phyloP scores from a whole-genome alignment of 37 sponge, comb jelly and placozoan genomes.

The Spongilla lacustris region DNA sequence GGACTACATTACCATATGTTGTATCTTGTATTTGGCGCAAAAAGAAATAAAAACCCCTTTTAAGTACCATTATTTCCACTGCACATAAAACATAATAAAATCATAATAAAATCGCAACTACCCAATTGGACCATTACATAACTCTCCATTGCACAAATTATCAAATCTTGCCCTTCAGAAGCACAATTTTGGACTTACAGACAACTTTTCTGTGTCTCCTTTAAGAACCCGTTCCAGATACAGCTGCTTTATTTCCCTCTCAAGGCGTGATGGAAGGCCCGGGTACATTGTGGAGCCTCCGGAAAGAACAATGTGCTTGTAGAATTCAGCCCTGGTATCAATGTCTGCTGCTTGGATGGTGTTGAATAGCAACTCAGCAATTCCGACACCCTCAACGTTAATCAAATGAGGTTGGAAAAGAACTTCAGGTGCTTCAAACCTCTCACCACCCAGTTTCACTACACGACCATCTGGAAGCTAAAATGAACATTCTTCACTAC shows the following conservation, averaged over 20 bases:
- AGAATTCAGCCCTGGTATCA: slow-evolving; percentile 95
- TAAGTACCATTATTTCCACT: no score
- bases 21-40: no score
- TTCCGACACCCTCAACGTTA: slow-evolving; percentile 93
- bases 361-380: slow-evolving; percentile 97
- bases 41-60: no score
- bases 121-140: no score
- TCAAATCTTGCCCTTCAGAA: no score
- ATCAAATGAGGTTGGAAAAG: slow-evolving; percentile 99
- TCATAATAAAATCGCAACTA: no score
- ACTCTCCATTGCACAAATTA: no score
- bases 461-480: slow-evolving; percentile 97
- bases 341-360: slow-evolving; percentile 99
- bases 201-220: slow-evolving; percentile 88
- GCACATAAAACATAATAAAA: no score
- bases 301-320: slow-evolving; percentile 99
- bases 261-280: slow-evolving; percentile 96
- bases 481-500: background rate
- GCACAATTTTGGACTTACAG: slow-evolving; percentile 88
- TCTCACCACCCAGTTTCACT: slow-evolving; percentile 97
- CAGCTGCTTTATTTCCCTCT: slow-evolving; percentile 99
- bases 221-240: slow-evolving; percentile 96
- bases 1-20: no score
- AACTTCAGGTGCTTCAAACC: slow-evolving; percentile 96
- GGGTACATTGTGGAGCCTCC: slow-evolving; percentile 99